A percentile compares a stretch with the other conserved stretches of the same genome.
Conservation (phyloP, 2,888 invertebrate species). For the Beris morrisii region DNA sequence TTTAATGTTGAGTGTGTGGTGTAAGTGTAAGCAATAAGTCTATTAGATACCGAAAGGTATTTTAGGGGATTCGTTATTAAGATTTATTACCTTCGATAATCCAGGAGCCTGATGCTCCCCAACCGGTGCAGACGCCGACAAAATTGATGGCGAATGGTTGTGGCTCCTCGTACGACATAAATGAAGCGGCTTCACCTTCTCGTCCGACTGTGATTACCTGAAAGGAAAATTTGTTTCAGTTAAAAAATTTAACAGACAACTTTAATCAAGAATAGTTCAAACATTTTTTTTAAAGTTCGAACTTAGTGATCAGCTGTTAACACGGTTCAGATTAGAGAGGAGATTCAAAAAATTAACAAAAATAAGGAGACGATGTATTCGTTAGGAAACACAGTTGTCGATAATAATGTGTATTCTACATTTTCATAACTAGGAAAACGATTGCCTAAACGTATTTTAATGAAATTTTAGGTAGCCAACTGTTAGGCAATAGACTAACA, state of each 20-base stretch:
- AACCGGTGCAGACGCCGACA: conserved; percentile 83
- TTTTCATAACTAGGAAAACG: no score
- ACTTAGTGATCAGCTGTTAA: no score
- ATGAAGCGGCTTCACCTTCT: conserved; percentile 71
- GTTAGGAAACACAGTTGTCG: no score
- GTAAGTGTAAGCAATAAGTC: conserved; percentile 15
- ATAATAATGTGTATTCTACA: no score
- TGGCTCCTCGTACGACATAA: conserved; percentile 72
- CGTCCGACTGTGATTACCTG: conserved; percentile 67
- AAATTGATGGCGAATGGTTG: conserved; percentile 71
- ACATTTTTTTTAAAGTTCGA: no score
- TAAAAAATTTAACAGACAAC: background rate
- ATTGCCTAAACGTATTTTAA: no score
- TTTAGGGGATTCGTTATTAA: background rate
- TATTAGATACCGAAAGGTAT: conserved; percentile 12
- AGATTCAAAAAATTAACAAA: conserved; percentile 9
- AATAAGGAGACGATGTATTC: background rate
- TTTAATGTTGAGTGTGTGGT: conserved; percentile 7
- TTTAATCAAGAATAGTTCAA: background rate
- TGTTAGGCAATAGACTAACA: no score
- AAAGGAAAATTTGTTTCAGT: background rate
- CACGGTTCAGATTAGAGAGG: no score
- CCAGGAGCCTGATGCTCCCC: conserved; percentile 84
- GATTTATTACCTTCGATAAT: conserved; percentile 69
- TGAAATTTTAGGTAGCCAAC: no score